Base-by-base conservation (phyloP, 2,113 vertebrate genomes). In the Nycticorax nycticorax region DNA sequence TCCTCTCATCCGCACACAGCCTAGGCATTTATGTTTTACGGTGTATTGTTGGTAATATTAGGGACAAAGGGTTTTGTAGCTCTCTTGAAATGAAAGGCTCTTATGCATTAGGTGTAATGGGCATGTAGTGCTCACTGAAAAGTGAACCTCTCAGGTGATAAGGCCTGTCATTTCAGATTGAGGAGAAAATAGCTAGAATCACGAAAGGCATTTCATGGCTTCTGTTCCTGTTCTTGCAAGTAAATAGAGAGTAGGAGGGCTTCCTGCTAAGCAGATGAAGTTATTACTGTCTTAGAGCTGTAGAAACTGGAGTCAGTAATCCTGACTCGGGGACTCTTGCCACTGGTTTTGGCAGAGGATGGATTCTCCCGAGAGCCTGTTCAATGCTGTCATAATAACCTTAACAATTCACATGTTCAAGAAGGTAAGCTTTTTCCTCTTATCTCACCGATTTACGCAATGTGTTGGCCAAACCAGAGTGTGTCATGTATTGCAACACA, bases 151-250 rank as follows among this genome's bases (percentile, higher is more conserved):
- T 74, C 15, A 2, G 50, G 53, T 76, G 67, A 66, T 43, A 63
- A 68, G 76, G 21, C 20, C 62, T 90, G 78, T 84, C 77, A 82
- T 59, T 57, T 82, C 66, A 92, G 80, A 85, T 57, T 82, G 91
- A 96, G 68, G 52, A 69, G 78, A 88, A 91, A 94, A 93, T 85
- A 79, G 16, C 67, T 73, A 67, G 76, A 87, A 82, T 74, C 23
- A 17, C 23, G 45, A 71, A 72, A 64, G 45, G 16, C 14, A 43
- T 90, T 63, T 93, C 81, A 68, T 85, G 37, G 45, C 43, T 93
- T 71, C 68, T 73, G 18, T 73, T 91, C 43, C n/a, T 48, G 8
- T 5, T 79, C 8, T 74, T 85, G 50, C 20, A 94, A 64, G 72
- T 57, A 77, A 83, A 85, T 4, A 63, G 45, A 90, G 37, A 75